Evolutionary conservation across 2,113 vertebrate genomes (phyloP), one percentile per base, ranked within the genome.

Genomic region (Calypte anna): DNA sequence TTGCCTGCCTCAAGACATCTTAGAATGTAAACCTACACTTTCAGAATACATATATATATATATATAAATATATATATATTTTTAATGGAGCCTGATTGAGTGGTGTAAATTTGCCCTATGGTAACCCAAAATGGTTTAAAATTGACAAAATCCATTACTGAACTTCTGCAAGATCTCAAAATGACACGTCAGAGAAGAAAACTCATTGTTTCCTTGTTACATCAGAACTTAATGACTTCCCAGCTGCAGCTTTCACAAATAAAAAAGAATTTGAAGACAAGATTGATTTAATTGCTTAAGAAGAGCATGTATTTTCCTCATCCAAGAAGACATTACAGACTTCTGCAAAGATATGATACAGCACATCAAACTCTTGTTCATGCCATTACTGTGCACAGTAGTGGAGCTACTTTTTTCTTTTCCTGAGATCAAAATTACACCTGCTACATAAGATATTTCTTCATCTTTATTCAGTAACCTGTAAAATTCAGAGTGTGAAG

Each of bases 381-480:
- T 62, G 66, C 69, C 82, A 31, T 57, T 74, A 14, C 88, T 82
- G 40, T 77, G 67, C 75, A 57, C 38, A 31, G 82, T 59, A 57
- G 72, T 30, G 36, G 38, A 93, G 74, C 69, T 77, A 33, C 77
- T 63, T 95, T 78, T 57, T 88, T 62, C 61, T 74, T 55, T 70
- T 53, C 25, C 0, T 1, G 44, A 94, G 79, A 95, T 88, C 20
- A 18, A 86, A 93, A 93, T 91, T 84, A 64, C 43, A 94, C 80
- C 94, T 94, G 61, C 88, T 92, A 43, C 86, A 63, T 87, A 70
- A 90, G 83, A 89, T 95, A 96, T 93, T 95, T 25, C 31, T 87
- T 96, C 91, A 96, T 96, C 91, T 94, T 97, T 94, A 96, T 97
- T 95, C 93, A 95, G 82, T 40, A 88, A 87, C 80, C 58, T 93